Conservation (phyloP, 2,888 invertebrate species). For the Itoplectis maculator region DNA sequence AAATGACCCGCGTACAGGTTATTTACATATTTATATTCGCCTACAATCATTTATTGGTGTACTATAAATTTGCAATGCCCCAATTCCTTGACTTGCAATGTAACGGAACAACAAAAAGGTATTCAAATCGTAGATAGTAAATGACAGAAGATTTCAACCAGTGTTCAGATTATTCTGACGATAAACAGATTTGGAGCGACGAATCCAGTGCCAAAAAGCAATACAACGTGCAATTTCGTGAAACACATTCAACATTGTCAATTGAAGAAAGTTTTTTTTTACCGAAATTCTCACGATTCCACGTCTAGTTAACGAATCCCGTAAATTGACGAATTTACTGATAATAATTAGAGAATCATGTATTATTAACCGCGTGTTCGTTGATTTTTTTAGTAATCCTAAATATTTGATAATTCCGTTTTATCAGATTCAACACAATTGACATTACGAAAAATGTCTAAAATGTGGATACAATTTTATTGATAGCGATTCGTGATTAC, state of each 20-base stretch:
- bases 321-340: not conserved
- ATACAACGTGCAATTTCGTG: slow-evolving; percentile 44
- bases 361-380: not conserved
- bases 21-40: slow-evolving; percentile 11
- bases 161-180: slow-evolving; percentile 14
- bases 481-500: not conserved
- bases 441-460: slow-evolving; percentile 19
- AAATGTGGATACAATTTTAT: not conserved
- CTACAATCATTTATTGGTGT: slow-evolving; percentile 17
- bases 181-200: slow-evolving; percentile 18
- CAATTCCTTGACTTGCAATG: not conserved
- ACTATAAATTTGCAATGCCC: slow-evolving; percentile 13
- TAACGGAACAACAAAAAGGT: slow-evolving; percentile 26
- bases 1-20: slow-evolving; percentile 33
- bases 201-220: slow-evolving; percentile 57
- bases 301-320: not conserved
- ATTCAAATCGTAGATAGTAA: not conserved
- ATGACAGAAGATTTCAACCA: not conserved
- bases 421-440: not conserved
- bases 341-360: not conserved
- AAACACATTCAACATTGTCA: slow-evolving; percentile 33
- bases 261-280: slow-evolving; percentile 21
- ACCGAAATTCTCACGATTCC: not conserved
- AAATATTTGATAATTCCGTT: not conserved
- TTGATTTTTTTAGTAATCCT: not conserved